Base-by-base conservation (phyloP, 2,888 invertebrate species). In the Asteroscopus sphinx region DNA sequence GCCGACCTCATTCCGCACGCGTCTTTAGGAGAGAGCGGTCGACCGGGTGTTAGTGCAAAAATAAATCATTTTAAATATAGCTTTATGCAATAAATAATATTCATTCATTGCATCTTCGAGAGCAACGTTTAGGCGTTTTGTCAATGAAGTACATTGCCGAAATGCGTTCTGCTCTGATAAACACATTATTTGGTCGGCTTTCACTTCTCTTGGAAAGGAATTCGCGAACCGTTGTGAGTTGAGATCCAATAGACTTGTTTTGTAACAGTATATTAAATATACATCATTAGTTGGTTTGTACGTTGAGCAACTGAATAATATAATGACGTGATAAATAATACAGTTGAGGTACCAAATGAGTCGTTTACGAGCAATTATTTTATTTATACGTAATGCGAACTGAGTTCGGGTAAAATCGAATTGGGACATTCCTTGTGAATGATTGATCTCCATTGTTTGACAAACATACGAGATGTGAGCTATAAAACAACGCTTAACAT, bases 1-100 rank as follows among this genome's bases (percentile, higher is more conserved):
- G 68, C 57, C 86, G 92, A 88, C 93, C 93, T 87, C 93, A 93
- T 93, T 93, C 88, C 87, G 45, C 61, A 72, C 79, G 83, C 76
- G 84, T 77, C 88, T 86, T 86, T 78, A 85, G 83, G 79, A 85
- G 86, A 83, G 88, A 83, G 82, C 86, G 81, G 85, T 80, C 83
- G 81, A 71, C 67, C 72, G 67, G 73, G 79, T 76, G 81, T 77
- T 61, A 73, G 76, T 77, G 82, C 85, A 53, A 90, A 91, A 90
- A 90, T 91, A 89, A 87, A 86, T 81, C 58, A 83, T 83, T 83
- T 85, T 86, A 87, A 85, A 83, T 80, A 82, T 81, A 83, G 77
- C 65, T 66, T 66, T 67, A 69, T 70, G 53, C 62, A 64, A 72
- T 65, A 68, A n/a, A 65, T 70, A 65, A 76, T 73, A 77, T 73